Conservation (phyloP, 2,888 invertebrate species). For the Terebella lapidaria region DNA sequence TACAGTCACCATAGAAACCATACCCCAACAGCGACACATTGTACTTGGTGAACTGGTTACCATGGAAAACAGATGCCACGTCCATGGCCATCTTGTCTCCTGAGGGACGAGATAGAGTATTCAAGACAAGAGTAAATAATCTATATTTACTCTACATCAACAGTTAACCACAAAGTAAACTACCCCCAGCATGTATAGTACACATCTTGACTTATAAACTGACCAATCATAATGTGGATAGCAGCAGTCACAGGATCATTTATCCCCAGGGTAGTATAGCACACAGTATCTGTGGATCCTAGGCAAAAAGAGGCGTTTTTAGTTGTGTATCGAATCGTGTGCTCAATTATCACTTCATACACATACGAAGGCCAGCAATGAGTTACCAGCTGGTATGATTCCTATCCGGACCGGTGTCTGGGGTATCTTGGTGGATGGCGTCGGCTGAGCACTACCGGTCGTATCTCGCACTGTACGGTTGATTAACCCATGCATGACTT, state of each 20-base stretch:
- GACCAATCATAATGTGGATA: constrained; percentile 74
- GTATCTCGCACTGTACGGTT: constrained; percentile 59
- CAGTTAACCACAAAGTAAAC: no score
- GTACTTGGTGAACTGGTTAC: constrained; percentile 62
- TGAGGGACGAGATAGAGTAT: constrained; percentile 23
- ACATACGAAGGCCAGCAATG: background rate
- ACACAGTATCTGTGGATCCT: constrained; percentile 57
- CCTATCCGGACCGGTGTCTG: constrained; percentile 39
- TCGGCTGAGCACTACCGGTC: constrained; percentile 58
- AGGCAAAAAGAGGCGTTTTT: constrained; percentile 11
- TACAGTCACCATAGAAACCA: constrained; percentile 79
- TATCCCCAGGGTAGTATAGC: constrained; percentile 69
- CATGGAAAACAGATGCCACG: constrained; percentile 67
- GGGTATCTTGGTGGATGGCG: constrained; percentile 54
- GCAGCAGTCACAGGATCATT: constrained; percentile 74
- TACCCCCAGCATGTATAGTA: no score
- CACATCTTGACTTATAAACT: no score
- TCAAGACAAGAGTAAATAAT: no score
- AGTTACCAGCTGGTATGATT: constrained; percentile 62
- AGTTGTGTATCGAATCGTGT: no score
- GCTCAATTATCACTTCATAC: no score
- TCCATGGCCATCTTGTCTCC: constrained; percentile 70
- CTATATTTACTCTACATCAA: no score
- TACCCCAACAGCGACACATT: constrained; percentile 76
- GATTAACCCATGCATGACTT: constrained; percentile 70